Percentiles rank a stretch among this genome's conserved stretches.
Conservation (phyloP, 2,113 vertebrate genomes). For the Chloroceryle aenea region DNA sequence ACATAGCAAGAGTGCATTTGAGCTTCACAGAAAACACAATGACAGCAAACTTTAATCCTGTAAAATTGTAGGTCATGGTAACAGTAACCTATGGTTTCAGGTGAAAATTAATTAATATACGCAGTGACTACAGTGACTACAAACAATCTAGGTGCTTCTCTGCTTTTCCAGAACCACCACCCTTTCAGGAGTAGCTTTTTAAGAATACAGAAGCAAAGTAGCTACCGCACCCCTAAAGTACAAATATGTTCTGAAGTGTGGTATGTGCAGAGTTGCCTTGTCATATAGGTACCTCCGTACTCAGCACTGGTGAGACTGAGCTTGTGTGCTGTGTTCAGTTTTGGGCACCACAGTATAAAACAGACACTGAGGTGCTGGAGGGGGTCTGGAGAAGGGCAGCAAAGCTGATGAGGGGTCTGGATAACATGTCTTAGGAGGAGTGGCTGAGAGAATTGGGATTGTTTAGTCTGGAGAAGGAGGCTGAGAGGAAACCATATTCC, state of each 20-base stretch:
- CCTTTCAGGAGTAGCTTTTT: not conserved
- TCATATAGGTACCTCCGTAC: not conserved
- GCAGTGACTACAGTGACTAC: not conserved
- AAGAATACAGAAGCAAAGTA: not conserved
- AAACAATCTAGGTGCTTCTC: not conserved
- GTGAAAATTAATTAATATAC: not conserved
- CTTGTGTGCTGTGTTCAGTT: no score
- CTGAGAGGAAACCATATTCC: no score
- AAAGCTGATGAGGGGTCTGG: no score
- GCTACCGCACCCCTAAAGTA: not conserved
- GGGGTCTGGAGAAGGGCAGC: no score
- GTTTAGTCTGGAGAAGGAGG: no score
- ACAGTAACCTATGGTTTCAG: not conserved
- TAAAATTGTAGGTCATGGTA: not conserved
- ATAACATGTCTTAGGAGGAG: no score
- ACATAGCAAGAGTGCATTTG: not conserved
- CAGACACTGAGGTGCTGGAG: no score
- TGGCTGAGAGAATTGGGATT: no score
- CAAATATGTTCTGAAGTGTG: not conserved
- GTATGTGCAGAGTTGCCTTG: fast-evolving
- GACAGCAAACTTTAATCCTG: not conserved
- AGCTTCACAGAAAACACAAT: not conserved
- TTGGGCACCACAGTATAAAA: no score
- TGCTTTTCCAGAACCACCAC: not conserved
- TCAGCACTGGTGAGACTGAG: no score